These are phyloP conservation scores for Tricholauxania praeusta DNA, from an alignment of 2,888 invertebrate species.

Conservation along the genomic window DNA sequence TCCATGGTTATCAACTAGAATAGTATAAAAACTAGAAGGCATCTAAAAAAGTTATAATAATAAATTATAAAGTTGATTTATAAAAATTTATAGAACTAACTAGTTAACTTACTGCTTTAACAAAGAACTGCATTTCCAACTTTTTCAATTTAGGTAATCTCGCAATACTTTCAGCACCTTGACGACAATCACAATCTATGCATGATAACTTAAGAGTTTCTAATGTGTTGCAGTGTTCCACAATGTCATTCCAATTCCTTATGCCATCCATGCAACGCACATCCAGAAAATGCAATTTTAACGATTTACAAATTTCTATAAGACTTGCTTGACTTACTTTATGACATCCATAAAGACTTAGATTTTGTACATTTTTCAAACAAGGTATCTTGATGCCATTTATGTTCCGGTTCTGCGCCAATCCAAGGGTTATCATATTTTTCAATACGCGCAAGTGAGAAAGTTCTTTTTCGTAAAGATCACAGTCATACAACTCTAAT, in stretches of 20 bases:
- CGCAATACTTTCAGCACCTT: constrained; percentile 22
- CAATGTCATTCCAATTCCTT: neutral
- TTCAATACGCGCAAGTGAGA: constrained; percentile 20
- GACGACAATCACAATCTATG: constrained; percentile 3
- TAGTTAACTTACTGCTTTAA: constrained; percentile 27
- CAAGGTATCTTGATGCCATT: constrained; percentile 9
- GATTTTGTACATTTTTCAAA: constrained; percentile 21
- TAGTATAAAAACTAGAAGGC: constrained; percentile 32
- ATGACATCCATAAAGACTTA: constrained; percentile 33
- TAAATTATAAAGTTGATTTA: neutral
- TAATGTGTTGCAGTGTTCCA: constrained; percentile 24
- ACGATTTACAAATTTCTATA: constrained; percentile 18
- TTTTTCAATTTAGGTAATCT: constrained; percentile 36
- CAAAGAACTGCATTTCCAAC: constrained; percentile 33
- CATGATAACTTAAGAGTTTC: constrained; percentile 36
- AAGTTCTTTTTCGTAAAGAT: constrained; percentile 28
- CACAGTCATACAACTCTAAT: constrained; percentile 37
- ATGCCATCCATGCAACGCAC: constrained; percentile 20
- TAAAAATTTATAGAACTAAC: neutral
- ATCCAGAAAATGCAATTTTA: constrained; percentile 34
- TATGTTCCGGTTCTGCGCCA: constrained; percentile 26
- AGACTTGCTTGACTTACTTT: constrained; percentile 16
- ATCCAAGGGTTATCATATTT: constrained; percentile 30
- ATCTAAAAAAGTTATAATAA: constrained; percentile 11
- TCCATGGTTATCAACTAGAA: constrained; percentile 27